phyloP scores from a whole-genome alignment of 2,888 invertebrate genomes.

The Nomada fabriciana region DNA sequence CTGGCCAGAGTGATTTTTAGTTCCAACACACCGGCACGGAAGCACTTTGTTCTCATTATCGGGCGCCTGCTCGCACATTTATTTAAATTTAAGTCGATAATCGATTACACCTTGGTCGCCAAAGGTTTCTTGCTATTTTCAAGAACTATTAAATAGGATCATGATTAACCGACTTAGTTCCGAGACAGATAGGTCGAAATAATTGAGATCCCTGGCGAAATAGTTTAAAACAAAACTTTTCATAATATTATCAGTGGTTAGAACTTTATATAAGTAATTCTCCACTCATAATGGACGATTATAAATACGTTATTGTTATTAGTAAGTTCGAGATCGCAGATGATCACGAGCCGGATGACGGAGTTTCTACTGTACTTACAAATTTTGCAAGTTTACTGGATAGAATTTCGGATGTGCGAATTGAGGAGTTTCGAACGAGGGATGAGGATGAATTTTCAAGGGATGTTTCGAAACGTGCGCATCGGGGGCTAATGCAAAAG shows the following conservation, averaged over 20 bases:
- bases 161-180: too few species aligned
- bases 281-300: too few species aligned
- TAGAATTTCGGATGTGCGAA: background rate
- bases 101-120: background rate
- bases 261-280: too few species aligned
- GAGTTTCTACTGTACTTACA: too few species aligned
- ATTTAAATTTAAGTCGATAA: slow-evolving; percentile 7
- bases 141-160: too few species aligned
- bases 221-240: too few species aligned
- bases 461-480: background rate
- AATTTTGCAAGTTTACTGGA: background rate
- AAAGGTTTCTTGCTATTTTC: background rate
- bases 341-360: too few species aligned
- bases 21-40: background rate
- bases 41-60: background rate
- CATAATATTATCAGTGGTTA: too few species aligned
- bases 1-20: slow-evolving; percentile 1
- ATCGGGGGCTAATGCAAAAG: background rate
- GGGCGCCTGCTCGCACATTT: background rate
- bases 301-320: too few species aligned
- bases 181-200: too few species aligned
- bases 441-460: background rate
- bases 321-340: too few species aligned
- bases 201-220: too few species aligned
- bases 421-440: background rate